A percentile compares a stretch with the other conserved stretches of the same genome.
phyloP scores from a whole-genome alignment of 1,140 invertebrate genomes.

The Oppia nitens region DNA sequence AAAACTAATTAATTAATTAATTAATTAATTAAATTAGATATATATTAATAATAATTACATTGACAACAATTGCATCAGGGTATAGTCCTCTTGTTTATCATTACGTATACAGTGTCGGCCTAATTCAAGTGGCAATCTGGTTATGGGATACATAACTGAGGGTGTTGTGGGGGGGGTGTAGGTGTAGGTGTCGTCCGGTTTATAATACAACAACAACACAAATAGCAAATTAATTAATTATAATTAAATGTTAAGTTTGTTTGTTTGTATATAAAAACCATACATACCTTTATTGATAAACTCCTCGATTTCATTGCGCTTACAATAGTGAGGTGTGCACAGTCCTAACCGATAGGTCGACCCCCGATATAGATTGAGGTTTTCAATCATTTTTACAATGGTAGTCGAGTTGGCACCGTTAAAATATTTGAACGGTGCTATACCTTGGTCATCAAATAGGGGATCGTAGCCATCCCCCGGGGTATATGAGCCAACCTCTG shows the following conservation, averaged over 20 bases:
- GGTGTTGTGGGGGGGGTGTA: neutral
- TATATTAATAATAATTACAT: neutral
- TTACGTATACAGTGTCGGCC: conserved; percentile 1
- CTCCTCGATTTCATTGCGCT: conserved; percentile 7
- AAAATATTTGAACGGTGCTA: neutral
- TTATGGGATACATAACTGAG: conserved; percentile 10
- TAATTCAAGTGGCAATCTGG: conserved; percentile 1
- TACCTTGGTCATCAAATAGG: neutral
- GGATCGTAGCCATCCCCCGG: neutral
- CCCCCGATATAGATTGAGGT: neutral
- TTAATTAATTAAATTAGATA: no score
- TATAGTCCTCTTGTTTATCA: neutral
- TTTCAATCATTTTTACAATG: conserved; percentile 1
- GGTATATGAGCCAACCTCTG: neutral
- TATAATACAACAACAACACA: neutral
- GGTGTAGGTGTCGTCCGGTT: neutral
- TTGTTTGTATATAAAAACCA: neutral
- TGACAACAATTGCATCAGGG: neutral
- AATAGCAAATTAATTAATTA: neutral
- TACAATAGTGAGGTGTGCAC: conserved; percentile 4
- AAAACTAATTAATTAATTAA: no score
- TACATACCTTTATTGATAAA: conserved; percentile 4
- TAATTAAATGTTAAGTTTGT: neutral
- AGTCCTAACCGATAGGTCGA: conserved; percentile 1
- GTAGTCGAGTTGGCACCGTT: neutral